Conservation (phyloP, 92 coral and sea anemone species). For the Phenganax marumi region DNA sequence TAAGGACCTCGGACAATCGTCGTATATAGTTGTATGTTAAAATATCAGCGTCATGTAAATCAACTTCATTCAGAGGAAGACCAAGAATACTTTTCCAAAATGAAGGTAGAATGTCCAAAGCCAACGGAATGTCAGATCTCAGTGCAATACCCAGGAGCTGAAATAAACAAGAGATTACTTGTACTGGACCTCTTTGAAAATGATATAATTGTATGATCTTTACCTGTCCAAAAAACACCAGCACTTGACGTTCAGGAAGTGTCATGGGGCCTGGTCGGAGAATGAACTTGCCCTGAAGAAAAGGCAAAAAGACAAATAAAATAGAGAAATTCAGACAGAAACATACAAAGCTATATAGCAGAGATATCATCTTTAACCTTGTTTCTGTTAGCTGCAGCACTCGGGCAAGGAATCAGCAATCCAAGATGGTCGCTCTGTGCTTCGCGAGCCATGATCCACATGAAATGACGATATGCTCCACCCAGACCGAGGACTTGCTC, state of each 20-base stretch:
- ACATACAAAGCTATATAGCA: no score
- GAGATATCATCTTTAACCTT: slow-evolving; percentile 51
- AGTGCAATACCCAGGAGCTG: slow-evolving; percentile 92
- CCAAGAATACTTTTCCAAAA: slow-evolving; percentile 96
- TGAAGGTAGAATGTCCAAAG: slow-evolving; percentile 85
- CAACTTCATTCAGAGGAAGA: slow-evolving; percentile 70
- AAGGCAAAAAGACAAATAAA: neutral
- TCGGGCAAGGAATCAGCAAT: slow-evolving; percentile 83
- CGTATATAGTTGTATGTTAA: slow-evolving; percentile 93
- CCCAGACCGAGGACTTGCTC: slow-evolving; percentile 98
- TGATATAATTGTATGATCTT: neutral
- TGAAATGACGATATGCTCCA: slow-evolving; percentile 98
- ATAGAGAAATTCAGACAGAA: neutral
- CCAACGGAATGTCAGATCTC: slow-evolving; percentile 92
- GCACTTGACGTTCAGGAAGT: slow-evolving; percentile 71
- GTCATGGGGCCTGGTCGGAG: slow-evolving; percentile 88
- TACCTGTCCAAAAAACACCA: slow-evolving; percentile 97
- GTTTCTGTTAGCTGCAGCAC: slow-evolving; percentile 96
- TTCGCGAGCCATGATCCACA: slow-evolving; percentile 99
- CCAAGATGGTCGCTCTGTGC: slow-evolving; percentile 79
- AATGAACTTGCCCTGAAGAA: slow-evolving; percentile 77
- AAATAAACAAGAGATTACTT: neutral
- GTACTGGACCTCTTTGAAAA: neutral
- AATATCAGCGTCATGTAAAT: slow-evolving; percentile 80
- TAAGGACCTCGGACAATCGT: slow-evolving; percentile 81